Evolutionary conservation across 2,113 vertebrate species (phyloP), one percentile per base, ranked within the genome.

Genomic region (Bambusicola thoracicus): DNA sequence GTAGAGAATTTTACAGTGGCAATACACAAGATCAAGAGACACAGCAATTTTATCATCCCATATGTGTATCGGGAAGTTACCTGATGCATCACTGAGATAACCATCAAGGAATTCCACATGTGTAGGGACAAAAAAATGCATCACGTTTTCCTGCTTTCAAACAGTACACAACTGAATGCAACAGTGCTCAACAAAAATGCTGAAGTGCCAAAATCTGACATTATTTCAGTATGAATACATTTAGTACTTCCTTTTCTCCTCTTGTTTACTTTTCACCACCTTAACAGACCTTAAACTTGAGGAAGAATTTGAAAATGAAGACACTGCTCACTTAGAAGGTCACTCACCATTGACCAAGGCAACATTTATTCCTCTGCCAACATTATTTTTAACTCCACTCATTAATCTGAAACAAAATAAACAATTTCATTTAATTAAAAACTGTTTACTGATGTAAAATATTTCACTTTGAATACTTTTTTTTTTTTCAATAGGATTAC

Each of bases 341-440:
- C 40, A 96, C 97, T 98, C 98, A 99, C 99, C 99, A 85, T 99
- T 98, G 70, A 99, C 97, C 83, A 99, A 97, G 41, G 98, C 99
- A 20, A 99, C 96, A 96, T 99, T 99, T 84, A 99, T 98, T 77
- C 99, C 99, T 97, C 99, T 98, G 69, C 99, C 99, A 74, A 99
- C 98, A 7, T 99, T 99, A 97, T 99, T 99, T 97, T 99, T 99
- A 70, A 99, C 99, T 8, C 98, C 97, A 65, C 99, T 99, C 99
- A 99, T 99, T 92, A 99, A 86, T 87, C 99, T 99, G 92, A 92
- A 97, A 92, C 19, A 81, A 92, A 91, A 94, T 0, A 74, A 95
- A 88, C 10, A 85, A 58, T 49, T 63, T 62, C 15, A 40, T 48
- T 81, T 90, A 84, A 94, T 2, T n/a, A n/a, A 68, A 21, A 21